These are phyloP conservation scores for Chaenogobius annularis DNA, from an alignment of 2,113 vertebrate species.

Conservation along the genomic window DNA sequence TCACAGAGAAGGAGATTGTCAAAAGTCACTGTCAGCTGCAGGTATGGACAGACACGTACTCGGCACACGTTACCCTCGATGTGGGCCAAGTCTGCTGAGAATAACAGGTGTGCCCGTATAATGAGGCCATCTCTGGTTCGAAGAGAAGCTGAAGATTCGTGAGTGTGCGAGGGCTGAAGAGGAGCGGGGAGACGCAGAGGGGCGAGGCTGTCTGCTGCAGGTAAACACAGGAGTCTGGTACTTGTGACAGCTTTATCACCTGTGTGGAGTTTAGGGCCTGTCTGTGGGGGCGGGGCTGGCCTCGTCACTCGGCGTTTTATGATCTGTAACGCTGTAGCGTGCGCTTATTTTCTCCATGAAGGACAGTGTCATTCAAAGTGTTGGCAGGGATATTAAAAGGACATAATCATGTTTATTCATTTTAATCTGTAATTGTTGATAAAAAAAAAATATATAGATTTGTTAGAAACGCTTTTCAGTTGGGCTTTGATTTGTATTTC, in stretches of 20 bases:
- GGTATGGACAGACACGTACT: slow-evolving; percentile 27
- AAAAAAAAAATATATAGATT: no score
- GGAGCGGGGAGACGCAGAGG: background rate
- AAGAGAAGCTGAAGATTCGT: slow-evolving; percentile 21
- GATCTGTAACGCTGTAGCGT: background rate
- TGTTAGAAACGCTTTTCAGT: no score
- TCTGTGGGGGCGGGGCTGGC: slow-evolving; percentile 15
- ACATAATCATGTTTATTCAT: background rate
- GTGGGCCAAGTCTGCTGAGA: slow-evolving; percentile 49
- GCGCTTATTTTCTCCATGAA: slow-evolving; percentile 3
- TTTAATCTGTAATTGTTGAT: background rate
- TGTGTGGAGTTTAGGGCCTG: slow-evolving; percentile 44
- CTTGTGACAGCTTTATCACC: slow-evolving; percentile 60
- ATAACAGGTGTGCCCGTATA: slow-evolving; percentile 58
- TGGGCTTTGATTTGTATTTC: no score
- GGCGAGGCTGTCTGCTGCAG: slow-evolving; percentile 43
- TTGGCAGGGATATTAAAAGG: background rate
- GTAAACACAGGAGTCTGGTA: slow-evolving; percentile 52
- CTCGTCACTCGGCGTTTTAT: slow-evolving; percentile 21
- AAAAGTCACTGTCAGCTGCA: slow-evolving; percentile 29
- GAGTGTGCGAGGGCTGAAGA: background rate
- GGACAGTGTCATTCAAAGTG: background rate
- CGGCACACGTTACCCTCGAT: slow-evolving; percentile 33
- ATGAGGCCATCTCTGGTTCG: slow-evolving; percentile 44
- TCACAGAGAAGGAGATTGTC: slow-evolving; percentile 20